These are phyloP conservation scores for Malacoraja senta DNA, from an alignment of 2,797 vertebrate genomes.

Conservation along the genomic window DNA sequence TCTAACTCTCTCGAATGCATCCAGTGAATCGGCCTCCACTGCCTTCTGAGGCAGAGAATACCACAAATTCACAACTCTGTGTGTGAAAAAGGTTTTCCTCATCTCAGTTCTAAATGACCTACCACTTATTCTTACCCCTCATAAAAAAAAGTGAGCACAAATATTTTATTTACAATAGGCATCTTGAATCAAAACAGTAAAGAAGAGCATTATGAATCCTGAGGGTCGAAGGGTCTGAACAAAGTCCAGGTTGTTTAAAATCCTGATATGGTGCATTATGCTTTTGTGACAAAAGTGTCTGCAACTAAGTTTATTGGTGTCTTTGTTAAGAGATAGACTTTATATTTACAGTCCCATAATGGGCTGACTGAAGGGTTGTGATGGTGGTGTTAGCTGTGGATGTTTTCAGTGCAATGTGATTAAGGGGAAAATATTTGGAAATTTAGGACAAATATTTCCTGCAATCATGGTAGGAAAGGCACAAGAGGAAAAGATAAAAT, in stretches of 20 bases:
- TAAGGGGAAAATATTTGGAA: background rate
- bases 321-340: background rate
- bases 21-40: no score
- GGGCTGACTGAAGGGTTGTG: background rate
- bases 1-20: no score
- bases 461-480: background rate
- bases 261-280: background rate
- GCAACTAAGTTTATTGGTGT: background rate
- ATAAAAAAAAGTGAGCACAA: background rate
- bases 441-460: background rate
- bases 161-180: background rate
- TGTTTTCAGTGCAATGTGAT: background rate
- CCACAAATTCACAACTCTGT: no score
- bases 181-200: background rate
- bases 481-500: background rate
- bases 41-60: no score
- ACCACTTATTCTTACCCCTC: no score
- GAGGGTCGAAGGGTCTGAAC: background rate
- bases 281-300: background rate
- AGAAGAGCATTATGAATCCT: background rate
- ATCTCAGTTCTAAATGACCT: no score
- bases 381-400: background rate
- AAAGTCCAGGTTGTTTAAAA: background rate
- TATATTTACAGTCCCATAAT: background rate
- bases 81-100: no score